Evolutionary conservation across 2,797 vertebrate genomes (phyloP).

Genomic region (Anabacerthia variegaticeps): DNA sequence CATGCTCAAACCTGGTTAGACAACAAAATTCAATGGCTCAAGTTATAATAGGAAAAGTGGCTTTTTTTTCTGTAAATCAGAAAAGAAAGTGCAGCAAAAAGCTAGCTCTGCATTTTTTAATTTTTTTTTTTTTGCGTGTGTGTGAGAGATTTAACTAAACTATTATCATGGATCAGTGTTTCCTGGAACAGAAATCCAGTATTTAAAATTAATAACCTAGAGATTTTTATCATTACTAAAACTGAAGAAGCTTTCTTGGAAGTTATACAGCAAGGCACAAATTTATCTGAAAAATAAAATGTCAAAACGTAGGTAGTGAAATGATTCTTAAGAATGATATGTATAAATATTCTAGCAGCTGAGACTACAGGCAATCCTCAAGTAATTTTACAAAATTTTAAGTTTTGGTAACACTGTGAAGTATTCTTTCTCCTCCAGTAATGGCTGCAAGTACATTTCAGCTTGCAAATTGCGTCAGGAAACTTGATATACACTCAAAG

Average conservation of each 20-base stretch:
- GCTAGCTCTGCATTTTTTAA: not conserved
- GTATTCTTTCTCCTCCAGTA: not conserved
- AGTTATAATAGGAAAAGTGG: not conserved
- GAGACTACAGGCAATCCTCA: not conserved
- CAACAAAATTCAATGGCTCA: not conserved
- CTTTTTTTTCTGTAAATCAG: not conserved
- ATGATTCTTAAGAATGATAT: not conserved
- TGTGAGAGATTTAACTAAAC: not conserved
- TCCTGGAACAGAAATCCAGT: not conserved
- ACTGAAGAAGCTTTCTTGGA: not conserved
- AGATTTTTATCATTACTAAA: not conserved
- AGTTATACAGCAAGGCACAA: not conserved
- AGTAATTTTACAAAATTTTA: not conserved
- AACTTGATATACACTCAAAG: not conserved
- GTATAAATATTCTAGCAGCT: not conserved
- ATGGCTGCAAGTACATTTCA: not conserved
- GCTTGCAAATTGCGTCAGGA: not conserved
- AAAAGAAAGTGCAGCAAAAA: not conserved
- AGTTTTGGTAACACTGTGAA: not conserved
- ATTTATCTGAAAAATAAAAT: not conserved
- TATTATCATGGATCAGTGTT: not conserved
- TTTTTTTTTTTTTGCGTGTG: not conserved
- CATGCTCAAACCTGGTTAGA: not conserved
- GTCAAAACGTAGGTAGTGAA: not conserved
- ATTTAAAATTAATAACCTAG: slow-evolving; percentile 2